phyloP scores from a whole-genome alignment of 1,140 invertebrate species.

The Subanguina moxae region DNA sequence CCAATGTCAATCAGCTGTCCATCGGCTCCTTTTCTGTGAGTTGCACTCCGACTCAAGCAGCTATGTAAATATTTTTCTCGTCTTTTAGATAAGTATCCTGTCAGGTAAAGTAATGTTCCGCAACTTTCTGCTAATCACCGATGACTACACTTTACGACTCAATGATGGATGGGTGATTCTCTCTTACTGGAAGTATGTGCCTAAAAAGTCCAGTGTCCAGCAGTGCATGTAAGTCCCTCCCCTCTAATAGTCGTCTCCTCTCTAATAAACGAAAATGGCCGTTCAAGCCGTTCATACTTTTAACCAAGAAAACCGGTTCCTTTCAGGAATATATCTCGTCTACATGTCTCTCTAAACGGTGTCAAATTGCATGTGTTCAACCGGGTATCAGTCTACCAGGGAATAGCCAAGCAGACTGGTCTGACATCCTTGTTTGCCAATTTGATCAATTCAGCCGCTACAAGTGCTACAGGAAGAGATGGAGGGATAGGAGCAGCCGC shows the following conservation, averaged over 20 bases:
- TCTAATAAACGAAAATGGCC: background rate
- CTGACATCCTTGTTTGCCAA: conserved; percentile 67
- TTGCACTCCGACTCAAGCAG: too few species aligned
- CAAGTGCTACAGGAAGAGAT: conserved; percentile 2
- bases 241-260: background rate
- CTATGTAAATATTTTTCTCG: too few species aligned
- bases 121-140: conserved; percentile 86
- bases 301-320: too few species aligned
- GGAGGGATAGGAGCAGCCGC: background rate
- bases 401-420: conserved; percentile 82
- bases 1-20: conserved; percentile 39
- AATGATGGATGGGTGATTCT: conserved; percentile 80
- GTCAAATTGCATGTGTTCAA: conserved; percentile 95
- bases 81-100: conserved; percentile 69
- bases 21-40: conserved; percentile 78
- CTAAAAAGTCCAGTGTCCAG: conserved; percentile 16
- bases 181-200: conserved; percentile 51
- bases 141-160: conserved; percentile 84
- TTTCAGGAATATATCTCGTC: conserved; percentile 85
- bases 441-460: conserved; percentile 62
- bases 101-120: conserved; percentile 98
- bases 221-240: conserved; percentile 26
- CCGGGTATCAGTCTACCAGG: conserved; percentile 78
- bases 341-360: conserved; percentile 88
- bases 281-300: background rate